Percentiles rank a stretch among this genome's conserved stretches.
Conservation (phyloP, 2,113 vertebrate species). For the Murina feae region DNA sequence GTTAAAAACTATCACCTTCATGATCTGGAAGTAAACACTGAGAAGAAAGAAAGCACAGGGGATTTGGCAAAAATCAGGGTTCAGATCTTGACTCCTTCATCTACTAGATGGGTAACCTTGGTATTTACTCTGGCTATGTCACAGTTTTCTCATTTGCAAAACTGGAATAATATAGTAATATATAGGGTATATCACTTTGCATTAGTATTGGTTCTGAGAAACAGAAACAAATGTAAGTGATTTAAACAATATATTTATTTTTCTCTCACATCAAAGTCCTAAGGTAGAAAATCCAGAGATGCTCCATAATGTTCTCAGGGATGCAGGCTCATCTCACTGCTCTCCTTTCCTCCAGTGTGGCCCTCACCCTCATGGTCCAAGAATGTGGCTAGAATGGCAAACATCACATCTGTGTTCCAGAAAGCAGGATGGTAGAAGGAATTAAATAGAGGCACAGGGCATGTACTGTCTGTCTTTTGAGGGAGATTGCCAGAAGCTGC, state of each 20-base stretch:
- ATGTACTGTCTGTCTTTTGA: neutral
- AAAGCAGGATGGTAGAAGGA: neutral
- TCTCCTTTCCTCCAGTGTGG: neutral
- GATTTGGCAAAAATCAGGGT: slow-evolving; percentile 6
- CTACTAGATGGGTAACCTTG: neutral
- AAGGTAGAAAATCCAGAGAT: neutral
- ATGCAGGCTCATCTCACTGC: neutral
- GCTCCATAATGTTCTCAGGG: neutral
- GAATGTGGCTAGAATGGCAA: neutral
- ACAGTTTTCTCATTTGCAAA: neutral
- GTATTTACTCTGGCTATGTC: neutral
- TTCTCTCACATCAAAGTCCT: neutral
- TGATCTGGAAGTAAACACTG: neutral
- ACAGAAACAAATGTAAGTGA: slow-evolving; percentile 13
- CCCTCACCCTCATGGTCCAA: neutral
- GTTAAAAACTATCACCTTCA: neutral
- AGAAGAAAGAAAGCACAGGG: neutral
- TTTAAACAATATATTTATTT: neutral
- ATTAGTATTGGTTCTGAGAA: neutral
- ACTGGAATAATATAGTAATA: neutral
- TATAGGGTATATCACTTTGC: neutral
- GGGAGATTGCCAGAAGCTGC: neutral
- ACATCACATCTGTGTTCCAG: neutral
- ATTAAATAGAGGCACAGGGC: neutral
- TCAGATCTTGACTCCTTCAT: neutral